A percentile compares a stretch with the other conserved stretches of the same genome.
These are phyloP conservation scores for Lepidurus apus DNA, from an alignment of 1,140 invertebrate species.

Conservation along the genomic window DNA sequence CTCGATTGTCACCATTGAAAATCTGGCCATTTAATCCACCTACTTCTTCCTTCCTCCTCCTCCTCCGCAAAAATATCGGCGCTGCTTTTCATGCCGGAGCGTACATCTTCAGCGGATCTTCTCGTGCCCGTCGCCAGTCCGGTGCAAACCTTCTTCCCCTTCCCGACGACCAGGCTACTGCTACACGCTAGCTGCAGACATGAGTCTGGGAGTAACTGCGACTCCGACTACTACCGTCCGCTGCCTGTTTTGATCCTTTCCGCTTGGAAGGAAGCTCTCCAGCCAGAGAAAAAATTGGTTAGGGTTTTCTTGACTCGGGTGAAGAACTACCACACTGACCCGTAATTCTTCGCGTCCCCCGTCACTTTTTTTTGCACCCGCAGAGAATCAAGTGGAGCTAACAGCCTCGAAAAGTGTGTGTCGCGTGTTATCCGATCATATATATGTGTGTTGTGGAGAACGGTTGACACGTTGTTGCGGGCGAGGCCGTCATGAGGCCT, in stretches of 20 bases:
- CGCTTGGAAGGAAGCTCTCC: background rate
- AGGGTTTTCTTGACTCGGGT: too few species aligned
- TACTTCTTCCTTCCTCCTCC: background rate
- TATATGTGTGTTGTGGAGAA: conserved; percentile 12
- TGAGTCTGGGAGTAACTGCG: background rate
- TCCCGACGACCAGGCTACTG: background rate
- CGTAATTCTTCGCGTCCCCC: background rate
- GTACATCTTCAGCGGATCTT: conserved; percentile 1
- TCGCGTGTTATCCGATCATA: conserved; percentile 13
- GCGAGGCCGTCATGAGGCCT: conserved; percentile 35
- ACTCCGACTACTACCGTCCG: background rate
- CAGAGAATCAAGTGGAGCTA: background rate
- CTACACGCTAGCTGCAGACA: background rate
- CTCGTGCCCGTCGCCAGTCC: conserved; percentile 6
- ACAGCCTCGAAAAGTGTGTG: background rate
- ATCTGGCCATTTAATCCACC: background rate
- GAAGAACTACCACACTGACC: too few species aligned
- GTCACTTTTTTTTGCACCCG: background rate
- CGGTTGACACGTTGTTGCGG: conserved; percentile 27
- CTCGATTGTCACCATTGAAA: background rate
- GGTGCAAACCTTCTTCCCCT: background rate
- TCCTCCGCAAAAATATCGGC: background rate
- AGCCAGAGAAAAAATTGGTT: too few species aligned
- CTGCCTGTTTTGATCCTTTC: background rate
- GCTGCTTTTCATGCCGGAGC: background rate